phyloP scores from a whole-genome alignment of 1,140 invertebrate genomes.

The Papilio polyxenes region DNA sequence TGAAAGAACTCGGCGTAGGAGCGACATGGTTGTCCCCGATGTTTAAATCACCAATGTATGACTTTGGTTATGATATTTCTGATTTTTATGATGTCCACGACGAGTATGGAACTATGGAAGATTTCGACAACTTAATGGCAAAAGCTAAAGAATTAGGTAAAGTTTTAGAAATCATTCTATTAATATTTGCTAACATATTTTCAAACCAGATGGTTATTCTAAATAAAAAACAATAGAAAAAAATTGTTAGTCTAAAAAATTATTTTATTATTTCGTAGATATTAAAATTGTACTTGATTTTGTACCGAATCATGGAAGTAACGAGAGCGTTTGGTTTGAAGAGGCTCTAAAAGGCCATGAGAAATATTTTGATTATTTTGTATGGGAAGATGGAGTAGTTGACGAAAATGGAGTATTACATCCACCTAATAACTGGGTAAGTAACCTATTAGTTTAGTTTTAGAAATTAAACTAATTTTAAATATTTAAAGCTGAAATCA shows the following conservation, averaged over 20 bases:
- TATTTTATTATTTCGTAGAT: slow-evolving; percentile 41
- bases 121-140: slow-evolving; percentile 85
- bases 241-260: not conserved
- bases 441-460: not conserved
- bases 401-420: slow-evolving; percentile 73
- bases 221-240: not conserved
- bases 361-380: slow-evolving; percentile 85
- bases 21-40: slow-evolving; percentile 88
- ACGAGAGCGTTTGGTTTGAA: slow-evolving; percentile 87
- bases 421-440: slow-evolving; percentile 87
- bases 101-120: slow-evolving; percentile 86
- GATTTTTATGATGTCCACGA: slow-evolving; percentile 87
- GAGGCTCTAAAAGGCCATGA: slow-evolving; percentile 82
- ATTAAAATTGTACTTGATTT: slow-evolving; percentile 83
- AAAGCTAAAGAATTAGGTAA: slow-evolving; percentile 79
- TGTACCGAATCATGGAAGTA: slow-evolving; percentile 86
- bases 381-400: slow-evolving; percentile 83
- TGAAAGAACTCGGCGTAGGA: slow-evolving; percentile 80
- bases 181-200: too few species aligned
- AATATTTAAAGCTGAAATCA: not conserved
- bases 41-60: slow-evolving; percentile 84
- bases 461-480: too few species aligned
- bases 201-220: too few species aligned
- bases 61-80: slow-evolving; percentile 86
- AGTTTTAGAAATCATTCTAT: not conserved